These are phyloP conservation scores for Ips nitidus DNA, from an alignment of 1,140 invertebrate genomes.

Conservation along the genomic window DNA sequence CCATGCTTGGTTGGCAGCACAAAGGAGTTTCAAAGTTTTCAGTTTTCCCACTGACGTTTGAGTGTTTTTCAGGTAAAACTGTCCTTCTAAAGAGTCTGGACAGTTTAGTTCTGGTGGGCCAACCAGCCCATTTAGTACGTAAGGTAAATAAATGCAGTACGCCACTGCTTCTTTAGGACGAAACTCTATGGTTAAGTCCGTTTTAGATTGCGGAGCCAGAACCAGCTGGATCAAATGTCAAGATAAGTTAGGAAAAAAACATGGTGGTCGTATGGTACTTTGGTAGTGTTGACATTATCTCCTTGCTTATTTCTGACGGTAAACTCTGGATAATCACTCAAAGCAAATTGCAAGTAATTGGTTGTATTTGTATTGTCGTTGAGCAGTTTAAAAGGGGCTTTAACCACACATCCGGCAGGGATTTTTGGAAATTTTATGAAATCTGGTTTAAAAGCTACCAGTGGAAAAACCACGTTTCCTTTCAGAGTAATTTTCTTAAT, in stretches of 20 bases:
- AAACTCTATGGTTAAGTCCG: slow-evolving; percentile 34
- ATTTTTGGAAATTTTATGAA: slow-evolving; percentile 40
- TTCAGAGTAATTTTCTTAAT: slow-evolving; percentile 21
- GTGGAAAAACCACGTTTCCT: slow-evolving; percentile 34
- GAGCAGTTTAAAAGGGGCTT: slow-evolving; percentile 28
- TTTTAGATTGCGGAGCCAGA: slow-evolving; percentile 26
- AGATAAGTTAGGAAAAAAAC: background rate
- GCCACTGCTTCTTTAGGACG: slow-evolving; percentile 35
- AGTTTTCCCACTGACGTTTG: slow-evolving; percentile 1
- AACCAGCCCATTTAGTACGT: slow-evolving; percentile 27
- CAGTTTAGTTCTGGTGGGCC: slow-evolving; percentile 31
- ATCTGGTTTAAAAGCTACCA: slow-evolving; percentile 26
- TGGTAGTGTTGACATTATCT: slow-evolving; percentile 11
- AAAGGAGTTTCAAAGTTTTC: slow-evolving; percentile 22
- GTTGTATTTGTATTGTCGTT: slow-evolving; percentile 9
- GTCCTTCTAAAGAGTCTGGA: slow-evolving; percentile 2
- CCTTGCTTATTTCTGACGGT: slow-evolving; percentile 22
- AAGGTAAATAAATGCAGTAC: slow-evolving; percentile 38
- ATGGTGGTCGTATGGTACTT: background rate
- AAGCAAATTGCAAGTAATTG: slow-evolving; percentile 23
- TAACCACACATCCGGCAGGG: slow-evolving; percentile 20
- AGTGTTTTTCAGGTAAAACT: background rate
- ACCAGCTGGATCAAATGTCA: background rate
- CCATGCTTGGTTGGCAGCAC: slow-evolving; percentile 23
- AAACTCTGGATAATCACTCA: slow-evolving; percentile 34